Conservation (phyloP, 1,140 invertebrate species). For the Penaeus chinensis region DNA sequence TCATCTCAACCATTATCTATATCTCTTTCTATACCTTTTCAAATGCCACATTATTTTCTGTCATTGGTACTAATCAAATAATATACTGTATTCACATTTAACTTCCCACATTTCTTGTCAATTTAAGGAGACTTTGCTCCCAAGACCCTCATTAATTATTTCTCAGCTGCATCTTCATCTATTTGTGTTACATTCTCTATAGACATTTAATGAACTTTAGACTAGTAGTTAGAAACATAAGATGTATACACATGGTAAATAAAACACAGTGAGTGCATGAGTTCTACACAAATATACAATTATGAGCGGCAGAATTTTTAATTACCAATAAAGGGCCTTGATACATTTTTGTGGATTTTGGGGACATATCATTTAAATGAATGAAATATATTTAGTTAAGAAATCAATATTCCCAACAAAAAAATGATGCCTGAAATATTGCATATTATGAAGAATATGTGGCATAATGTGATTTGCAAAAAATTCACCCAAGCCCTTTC, state of each 20-base stretch:
- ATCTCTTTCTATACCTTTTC: background rate
- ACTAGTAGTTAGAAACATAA: constrained; percentile 7
- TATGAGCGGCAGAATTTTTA: constrained; percentile 1
- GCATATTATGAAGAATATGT: background rate
- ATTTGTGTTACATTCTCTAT: background rate
- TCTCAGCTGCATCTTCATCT: background rate
- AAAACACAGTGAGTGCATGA: constrained; percentile 22
- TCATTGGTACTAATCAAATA: too few species aligned
- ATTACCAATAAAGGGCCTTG: constrained; percentile 33
- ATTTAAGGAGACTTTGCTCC: background rate
- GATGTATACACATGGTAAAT: constrained; percentile 2
- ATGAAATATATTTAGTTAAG: constrained; percentile 1
- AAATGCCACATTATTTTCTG: background rate
- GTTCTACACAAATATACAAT: constrained; percentile 8
- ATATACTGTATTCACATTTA: too few species aligned
- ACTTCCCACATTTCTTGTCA: too few species aligned
- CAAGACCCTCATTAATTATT: background rate
- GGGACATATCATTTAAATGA: constrained; percentile 18
- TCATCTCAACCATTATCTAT: background rate
- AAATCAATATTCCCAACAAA: background rate
- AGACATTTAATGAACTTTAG: constrained; percentile 21
- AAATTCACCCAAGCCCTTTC: constrained; percentile 7
- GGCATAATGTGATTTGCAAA: constrained; percentile 14
- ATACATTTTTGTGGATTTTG: constrained; percentile 26
- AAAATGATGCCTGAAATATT: constrained; percentile 21